A percentile compares a stretch with the other conserved stretches of the same genome.
Evolutionary conservation across 2,797 vertebrate species (phyloP).

Genomic region (Gambelia wislizenii): DNA sequence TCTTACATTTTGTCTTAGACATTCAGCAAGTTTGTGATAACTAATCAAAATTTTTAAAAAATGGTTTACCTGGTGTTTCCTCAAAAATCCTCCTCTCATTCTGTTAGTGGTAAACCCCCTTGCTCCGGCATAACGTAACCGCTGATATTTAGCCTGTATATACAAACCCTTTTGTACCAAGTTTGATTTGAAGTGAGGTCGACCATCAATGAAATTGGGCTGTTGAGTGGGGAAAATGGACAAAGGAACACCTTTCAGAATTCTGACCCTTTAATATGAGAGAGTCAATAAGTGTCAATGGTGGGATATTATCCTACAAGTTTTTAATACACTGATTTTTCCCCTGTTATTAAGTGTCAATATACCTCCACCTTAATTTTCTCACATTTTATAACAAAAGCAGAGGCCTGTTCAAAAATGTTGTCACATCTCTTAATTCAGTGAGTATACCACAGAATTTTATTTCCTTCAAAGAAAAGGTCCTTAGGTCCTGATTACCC

Average conservation of each 20-base stretch:
- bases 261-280: constrained; percentile 3
- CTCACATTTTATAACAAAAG: background rate
- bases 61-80: constrained; percentile 79
- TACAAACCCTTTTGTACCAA: constrained; percentile 80
- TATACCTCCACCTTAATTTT: background rate
- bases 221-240: constrained; percentile 49
- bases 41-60: constrained; percentile 49
- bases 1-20: background rate
- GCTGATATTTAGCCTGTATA: constrained; percentile 83
- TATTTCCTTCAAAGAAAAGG: background rate
- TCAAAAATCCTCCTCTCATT: constrained; percentile 79
- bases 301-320: constrained; percentile 26
- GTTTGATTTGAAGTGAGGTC: constrained; percentile 73
- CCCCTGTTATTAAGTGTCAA: background rate
- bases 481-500: background rate
- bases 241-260: constrained; percentile 50
- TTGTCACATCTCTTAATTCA: background rate
- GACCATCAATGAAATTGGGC: constrained; percentile 74
- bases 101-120: constrained; percentile 80
- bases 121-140: constrained; percentile 77
- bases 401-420: background rate
- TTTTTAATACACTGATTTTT: background rate
- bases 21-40: constrained; percentile 41
- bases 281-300: background rate
- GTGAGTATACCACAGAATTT: background rate